Base-by-base conservation (phyloP, 2,888 invertebrate species). In the Nysson spinosus region DNA sequence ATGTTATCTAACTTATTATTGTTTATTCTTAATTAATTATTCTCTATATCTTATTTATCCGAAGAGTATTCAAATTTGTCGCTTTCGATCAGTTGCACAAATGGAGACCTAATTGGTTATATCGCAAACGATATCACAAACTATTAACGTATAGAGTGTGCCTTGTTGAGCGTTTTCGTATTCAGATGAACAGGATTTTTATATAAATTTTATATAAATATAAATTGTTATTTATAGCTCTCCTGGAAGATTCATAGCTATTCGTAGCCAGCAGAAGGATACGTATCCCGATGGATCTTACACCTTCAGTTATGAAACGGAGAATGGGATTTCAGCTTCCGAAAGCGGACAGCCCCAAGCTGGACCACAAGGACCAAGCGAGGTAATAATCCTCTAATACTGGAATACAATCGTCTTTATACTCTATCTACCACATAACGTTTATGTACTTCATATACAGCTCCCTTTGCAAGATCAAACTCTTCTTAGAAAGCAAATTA, bases 301-400 rank as follows among this genome's bases (percentile, higher is more conserved):
- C 46, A 69, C 51, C 3, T 86, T 68, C 72, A 84, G 84, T 49
- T 87, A 86, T 67, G 85, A 86, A 44, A 87, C 87, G 20, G 87
- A 83, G 9, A 87, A 87, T 62, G 87, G 87, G 44, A 87, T 87
- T 56, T 82, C 84, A 1, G 85, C 79, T 0, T 73, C 78, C 0
- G 85, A 84, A 64, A 80, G 55, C n/a, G 85, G 85, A 56, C 77
- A 77, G 11, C 80, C 85, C 1, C 83, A 83, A 68, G 69, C 67
- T 5, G 72, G 75, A 11, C 71, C 76, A 0, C 83, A 81, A 32
- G 84, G 81, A 49, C 69, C 61, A 75, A 67, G 61, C 71, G 81
- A 85, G 79, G 83, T 83, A 52, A 57, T 39, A 30, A 34, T 42
- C 9, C 9, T 39, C 4, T 30, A 30, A 7, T n/a, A n/a, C 9